phyloP scores from a whole-genome alignment of 2,888 invertebrate genomes.

The Oligia latruncula region DNA sequence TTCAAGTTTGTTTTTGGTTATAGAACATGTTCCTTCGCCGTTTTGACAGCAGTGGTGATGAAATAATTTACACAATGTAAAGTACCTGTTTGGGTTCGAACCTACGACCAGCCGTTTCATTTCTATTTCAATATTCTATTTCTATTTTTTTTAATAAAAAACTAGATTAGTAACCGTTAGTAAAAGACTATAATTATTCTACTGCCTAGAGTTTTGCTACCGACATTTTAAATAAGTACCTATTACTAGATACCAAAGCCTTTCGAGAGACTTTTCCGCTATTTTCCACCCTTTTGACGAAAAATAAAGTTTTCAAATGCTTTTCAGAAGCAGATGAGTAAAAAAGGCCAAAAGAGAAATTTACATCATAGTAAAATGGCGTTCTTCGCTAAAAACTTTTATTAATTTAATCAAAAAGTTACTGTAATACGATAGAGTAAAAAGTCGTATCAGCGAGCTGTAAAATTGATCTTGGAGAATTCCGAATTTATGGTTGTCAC shows the following conservation, averaged over 20 bases:
- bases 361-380: slow-evolving; percentile 10
- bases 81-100: not conserved
- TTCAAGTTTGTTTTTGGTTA: not conserved
- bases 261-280: not conserved
- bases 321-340: slow-evolving; percentile 25
- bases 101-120: not conserved
- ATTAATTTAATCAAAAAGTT: slow-evolving; percentile 51
- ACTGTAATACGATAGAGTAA: slow-evolving; percentile 14
- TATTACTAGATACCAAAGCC: not conserved
- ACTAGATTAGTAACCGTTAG: not conserved
- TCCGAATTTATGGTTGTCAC: not conserved
- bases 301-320: slow-evolving; percentile 39
- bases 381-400: slow-evolving; percentile 34
- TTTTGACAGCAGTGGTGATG: not conserved
- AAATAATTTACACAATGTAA: not conserved
- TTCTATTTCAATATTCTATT: too few species aligned
- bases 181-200: not conserved
- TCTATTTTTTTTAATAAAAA: too few species aligned
- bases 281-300: slow-evolving; percentile 14
- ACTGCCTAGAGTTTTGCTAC: not conserved
- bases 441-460: slow-evolving; percentile 15
- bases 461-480: slow-evolving; percentile 7
- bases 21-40: not conserved
- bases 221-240: not conserved
- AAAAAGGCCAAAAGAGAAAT: slow-evolving; percentile 27